Evolutionary conservation across 2,797 vertebrate species (phyloP).

Genomic region (Melanotaenia maccullochi): DNA sequence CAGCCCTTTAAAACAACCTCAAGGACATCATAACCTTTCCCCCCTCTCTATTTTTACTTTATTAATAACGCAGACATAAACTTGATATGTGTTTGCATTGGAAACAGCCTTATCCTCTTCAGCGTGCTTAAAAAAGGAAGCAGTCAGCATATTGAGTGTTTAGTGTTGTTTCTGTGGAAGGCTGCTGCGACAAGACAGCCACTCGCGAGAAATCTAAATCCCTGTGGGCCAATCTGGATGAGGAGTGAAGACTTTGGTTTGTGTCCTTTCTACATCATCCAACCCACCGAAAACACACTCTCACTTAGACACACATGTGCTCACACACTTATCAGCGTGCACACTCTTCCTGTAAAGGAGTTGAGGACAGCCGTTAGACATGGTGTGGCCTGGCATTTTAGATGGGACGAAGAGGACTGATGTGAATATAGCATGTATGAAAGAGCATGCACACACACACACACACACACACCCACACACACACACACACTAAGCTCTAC

Average conservation of each 20-base stretch:
- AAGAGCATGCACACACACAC: slow-evolving; percentile 72
- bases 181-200: slow-evolving; percentile 44
- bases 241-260: slow-evolving; percentile 59
- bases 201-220: slow-evolving; percentile 53
- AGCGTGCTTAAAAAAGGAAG: slow-evolving; percentile 19
- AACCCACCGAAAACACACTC: slow-evolving; percentile 14
- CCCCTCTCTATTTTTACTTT: slow-evolving; percentile 23
- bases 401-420: slow-evolving; percentile 48
- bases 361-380: slow-evolving; percentile 81
- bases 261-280: slow-evolving; percentile 81
- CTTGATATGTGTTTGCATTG: slow-evolving; percentile 36
- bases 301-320: slow-evolving; percentile 37
- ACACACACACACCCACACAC: slow-evolving; percentile 14
- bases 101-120: slow-evolving; percentile 35
- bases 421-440: slow-evolving; percentile 67
- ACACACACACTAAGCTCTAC: not conserved
- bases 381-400: slow-evolving; percentile 62
- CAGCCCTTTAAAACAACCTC: slow-evolving; percentile 52
- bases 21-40: slow-evolving; percentile 65
- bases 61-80: slow-evolving; percentile 26
- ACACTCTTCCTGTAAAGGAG: slow-evolving; percentile 76
- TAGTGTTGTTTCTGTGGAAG: slow-evolving; percentile 25
- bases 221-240: slow-evolving; percentile 56
- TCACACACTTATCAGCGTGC: slow-evolving; percentile 50
- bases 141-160: slow-evolving; percentile 28